Base-by-base conservation (phyloP, 2,113 vertebrate species). In the Equus przewalskii region DNA sequence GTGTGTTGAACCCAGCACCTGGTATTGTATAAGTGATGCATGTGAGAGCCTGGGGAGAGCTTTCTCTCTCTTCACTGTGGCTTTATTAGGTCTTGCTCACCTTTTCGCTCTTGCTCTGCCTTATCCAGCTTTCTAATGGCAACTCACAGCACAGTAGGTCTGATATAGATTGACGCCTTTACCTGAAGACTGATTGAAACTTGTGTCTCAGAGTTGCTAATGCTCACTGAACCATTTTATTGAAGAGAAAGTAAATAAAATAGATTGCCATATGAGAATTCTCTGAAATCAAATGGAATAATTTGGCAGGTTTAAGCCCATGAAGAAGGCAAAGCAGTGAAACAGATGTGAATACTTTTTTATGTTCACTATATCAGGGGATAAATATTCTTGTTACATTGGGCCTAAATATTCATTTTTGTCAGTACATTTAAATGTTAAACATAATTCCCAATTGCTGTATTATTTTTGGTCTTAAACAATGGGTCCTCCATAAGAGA, bases 221-320 rank as follows among this genome's bases (percentile, higher is more conserved):
- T 99, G 99, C 98, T 99, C 99, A 99, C 98, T 99, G 99, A 99
- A 99, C 99, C 99, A 99, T 99, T 99, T 99, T 99, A 99, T 99
- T 99, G 99, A 99, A 99, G 99, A 99, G 99, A 99, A 99, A 99
- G 99, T 99, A 99, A 99, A 99, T 99, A 99, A 99, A 99, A 99
- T 99, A 99, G 99, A 98, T 99, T 99, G 99, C 98, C 98, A 98
- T 99, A 99, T 98, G 99, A 99, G 99, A 99, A 99, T 99, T 99
- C 98, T 98, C 98, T 99, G 99, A 99, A 99, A 99, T 99, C 98
- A 99, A 99, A 99, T 99, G 98, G 98, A 98, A 99, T 99, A 99
- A 99, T 99, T 98, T 99, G 98, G 98, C 98, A 99, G 98, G 98
- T 98, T 98, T 98, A 98, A 99, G 93, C 97, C 98, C 95, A 96